These are phyloP conservation scores for Chelonia mydas DNA, from an alignment of 2,797 vertebrate genomes.

Conservation along the genomic window DNA sequence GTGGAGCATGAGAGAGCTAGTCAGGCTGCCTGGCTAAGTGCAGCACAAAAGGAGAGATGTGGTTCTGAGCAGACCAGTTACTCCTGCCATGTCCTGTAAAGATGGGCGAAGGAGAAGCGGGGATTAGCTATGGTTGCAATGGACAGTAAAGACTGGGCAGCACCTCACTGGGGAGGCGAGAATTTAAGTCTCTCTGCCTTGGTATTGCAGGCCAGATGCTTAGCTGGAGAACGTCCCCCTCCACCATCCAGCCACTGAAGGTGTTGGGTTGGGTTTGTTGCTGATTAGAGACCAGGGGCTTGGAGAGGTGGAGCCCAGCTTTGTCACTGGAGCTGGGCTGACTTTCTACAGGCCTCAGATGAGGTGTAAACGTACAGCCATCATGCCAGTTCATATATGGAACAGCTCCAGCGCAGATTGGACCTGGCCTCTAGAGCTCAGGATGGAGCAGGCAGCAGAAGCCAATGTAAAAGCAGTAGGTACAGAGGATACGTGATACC, in stretches of 20 bases:
- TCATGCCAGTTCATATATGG: background rate
- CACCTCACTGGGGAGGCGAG: background rate
- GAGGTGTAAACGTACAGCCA: background rate
- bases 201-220: background rate
- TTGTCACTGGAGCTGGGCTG: background rate
- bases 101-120: background rate
- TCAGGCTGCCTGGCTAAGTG: background rate
- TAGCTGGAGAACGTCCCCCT: background rate
- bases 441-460: background rate
- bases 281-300: background rate
- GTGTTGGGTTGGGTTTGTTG: background rate
- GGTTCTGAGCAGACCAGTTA: background rate
- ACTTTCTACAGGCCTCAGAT: background rate
- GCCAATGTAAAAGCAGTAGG: background rate
- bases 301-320: background rate
- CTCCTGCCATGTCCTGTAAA: background rate
- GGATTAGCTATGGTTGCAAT: background rate
- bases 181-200: background rate
- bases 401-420: background rate
- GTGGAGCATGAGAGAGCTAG: background rate
- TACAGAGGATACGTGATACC: slow-evolving; percentile 39
- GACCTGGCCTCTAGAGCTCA: background rate
- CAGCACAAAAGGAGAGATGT: background rate
- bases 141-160: background rate
- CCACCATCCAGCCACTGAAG: background rate